Base-by-base conservation (phyloP, 2,113 vertebrate species). In the Scytalopus superciliaris region DNA sequence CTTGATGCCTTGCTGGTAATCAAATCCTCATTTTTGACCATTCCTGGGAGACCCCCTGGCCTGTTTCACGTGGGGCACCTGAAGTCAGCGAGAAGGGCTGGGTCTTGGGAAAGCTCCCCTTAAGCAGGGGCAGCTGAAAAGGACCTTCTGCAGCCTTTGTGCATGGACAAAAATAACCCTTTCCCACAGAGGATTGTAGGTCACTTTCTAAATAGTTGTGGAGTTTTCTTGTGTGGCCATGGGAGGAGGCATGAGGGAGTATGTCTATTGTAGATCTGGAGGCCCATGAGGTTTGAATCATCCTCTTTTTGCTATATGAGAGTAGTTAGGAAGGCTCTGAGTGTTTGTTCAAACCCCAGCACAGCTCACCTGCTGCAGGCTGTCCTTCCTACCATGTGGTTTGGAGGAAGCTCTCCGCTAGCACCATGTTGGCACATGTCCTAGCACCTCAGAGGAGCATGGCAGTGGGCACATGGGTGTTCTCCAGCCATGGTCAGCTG, bases 151-250 rank as follows among this genome's bases (percentile, higher is more conserved):
- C 35, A 56, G 60, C 37, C 33, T 84, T 52, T 67, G 27, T 50
- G 12, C 1, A 1, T n/a, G n/a, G 50, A 39, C 30, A 28, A 0
- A 14, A 44, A 33, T 25, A 63, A 18, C 25, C 12, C n/a, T 67
- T 57, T 85, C 39, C 56, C 19, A 52, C 5, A 67, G 30, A 72
- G 69, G 17, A 60, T 31, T 19, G 10, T 31, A 57, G 37, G 56
- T 50, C 5, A 2, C 17, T 17, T 75, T 77, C 30, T 84, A 28
- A 68, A 19, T 14, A 39, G 16, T 23, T 1, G 0, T 22, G 18
- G 50, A 37, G 15, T 75, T 66, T 87, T 79, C 64, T 47, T 75
- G 15, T 22, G 39, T 2, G 3, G 10, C 40, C 14, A 1, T 4
- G n/a, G 72, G 31, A 73, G 47, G 47, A 80, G 39, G 25, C 7